phyloP scores from a whole-genome alignment of 2,888 invertebrate genomes.

The Drosophila helvetica region DNA sequence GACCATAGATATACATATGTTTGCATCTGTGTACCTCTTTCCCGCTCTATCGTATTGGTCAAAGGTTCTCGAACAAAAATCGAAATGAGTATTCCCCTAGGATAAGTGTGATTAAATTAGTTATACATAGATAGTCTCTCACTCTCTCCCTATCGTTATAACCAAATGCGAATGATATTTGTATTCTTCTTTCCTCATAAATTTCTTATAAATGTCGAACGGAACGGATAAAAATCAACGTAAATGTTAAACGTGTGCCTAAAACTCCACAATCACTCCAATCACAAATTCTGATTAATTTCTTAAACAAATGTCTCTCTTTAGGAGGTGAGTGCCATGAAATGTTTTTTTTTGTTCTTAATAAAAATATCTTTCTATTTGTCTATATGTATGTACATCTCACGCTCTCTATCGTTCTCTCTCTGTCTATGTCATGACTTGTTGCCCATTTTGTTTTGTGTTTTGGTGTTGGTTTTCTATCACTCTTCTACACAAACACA shows the following conservation, averaged over 20 bases:
- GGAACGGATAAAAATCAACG: conserved; percentile 62
- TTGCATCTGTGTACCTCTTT: background rate
- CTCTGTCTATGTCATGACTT: conserved; percentile 29
- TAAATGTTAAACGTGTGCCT: conserved; percentile 67
- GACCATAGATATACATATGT: background rate
- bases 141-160: conserved; percentile 4
- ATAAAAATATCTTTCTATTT: conserved; percentile 10
- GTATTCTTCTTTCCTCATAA: conserved; percentile 66
- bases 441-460: conserved; percentile 36
- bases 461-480: conserved; percentile 68
- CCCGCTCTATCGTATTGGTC: conserved; percentile 28
- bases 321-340: conserved; percentile 81
- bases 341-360: conserved; percentile 27
- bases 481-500: conserved; percentile 12
- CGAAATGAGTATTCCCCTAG: conserved; percentile 15
- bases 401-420: conserved; percentile 26
- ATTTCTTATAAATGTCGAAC: conserved; percentile 64
- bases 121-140: conserved; percentile 33
- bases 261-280: conserved; percentile 37
- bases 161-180: conserved; percentile 68
- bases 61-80: conserved; percentile 33
- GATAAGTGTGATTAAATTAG: conserved; percentile 47
- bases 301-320: conserved; percentile 50
- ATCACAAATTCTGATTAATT: conserved; percentile 35
- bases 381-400: conserved; percentile 21